Evolutionary conservation across 2,888 invertebrate species (phyloP).

Genomic region (Ischnura elegans): DNA sequence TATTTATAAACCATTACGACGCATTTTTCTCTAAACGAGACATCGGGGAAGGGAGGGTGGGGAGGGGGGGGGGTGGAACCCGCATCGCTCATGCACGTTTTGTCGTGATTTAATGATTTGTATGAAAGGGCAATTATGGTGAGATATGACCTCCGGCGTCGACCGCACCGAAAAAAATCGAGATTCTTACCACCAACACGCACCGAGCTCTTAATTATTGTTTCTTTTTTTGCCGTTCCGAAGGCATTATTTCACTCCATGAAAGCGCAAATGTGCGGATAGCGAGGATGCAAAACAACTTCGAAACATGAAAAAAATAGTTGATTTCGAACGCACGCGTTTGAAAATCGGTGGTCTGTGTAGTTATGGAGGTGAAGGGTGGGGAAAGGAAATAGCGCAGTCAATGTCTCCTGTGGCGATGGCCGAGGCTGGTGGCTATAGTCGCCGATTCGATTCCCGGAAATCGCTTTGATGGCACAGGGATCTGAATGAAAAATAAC

Average conservation of each 20-base stretch:
- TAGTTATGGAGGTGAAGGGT: not conserved
- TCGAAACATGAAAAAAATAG: not conserved
- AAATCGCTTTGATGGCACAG: no score
- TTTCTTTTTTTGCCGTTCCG: not conserved
- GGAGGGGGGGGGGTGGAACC: no score
- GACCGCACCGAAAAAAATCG: not conserved
- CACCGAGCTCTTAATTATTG: not conserved
- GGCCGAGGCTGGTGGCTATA: not conserved
- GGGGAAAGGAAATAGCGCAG: not conserved
- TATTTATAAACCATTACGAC: constrained; percentile 38
- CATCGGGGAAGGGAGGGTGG: not conserved
- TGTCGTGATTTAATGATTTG: constrained; percentile 31
- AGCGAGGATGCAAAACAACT: constrained; percentile 29
- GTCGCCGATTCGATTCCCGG: not conserved
- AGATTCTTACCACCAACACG: constrained; percentile 16
- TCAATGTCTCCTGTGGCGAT: not conserved
- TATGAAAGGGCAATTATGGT: constrained; percentile 35
- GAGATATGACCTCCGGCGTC: constrained; percentile 20
- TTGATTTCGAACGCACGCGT: not conserved
- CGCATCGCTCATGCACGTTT: constrained; percentile 2
- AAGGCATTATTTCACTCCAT: constrained; percentile 38
- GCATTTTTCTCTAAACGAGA: constrained; percentile 31
- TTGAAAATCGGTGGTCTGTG: not conserved
- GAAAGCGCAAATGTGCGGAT: constrained; percentile 21
- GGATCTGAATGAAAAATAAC: no score